These are phyloP conservation scores for Frankliniella fusca DNA, from an alignment of 2,888 invertebrate species.

Conservation along the genomic window DNA sequence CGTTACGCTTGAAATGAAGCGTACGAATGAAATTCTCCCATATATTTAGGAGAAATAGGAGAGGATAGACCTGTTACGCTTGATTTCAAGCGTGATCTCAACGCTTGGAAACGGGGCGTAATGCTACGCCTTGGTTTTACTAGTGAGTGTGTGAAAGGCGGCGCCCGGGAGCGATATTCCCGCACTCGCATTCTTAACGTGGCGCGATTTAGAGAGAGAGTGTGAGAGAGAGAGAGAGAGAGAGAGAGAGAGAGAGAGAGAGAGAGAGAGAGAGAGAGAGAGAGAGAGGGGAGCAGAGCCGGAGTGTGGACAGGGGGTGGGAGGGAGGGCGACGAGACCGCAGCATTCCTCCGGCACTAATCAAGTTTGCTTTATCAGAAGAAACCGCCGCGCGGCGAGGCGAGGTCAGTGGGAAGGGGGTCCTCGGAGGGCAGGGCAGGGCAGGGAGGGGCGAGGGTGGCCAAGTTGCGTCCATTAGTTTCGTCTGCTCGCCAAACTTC, in stretches of 20 bases:
- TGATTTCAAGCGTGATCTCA: too few relatives aligned
- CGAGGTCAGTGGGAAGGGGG: background rate
- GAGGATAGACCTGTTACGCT: too few relatives aligned
- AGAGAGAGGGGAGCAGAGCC: background rate
- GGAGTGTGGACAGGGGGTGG: background rate
- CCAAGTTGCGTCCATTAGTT: slow-evolving; percentile 1
- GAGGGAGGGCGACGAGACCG: background rate
- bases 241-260: background rate
- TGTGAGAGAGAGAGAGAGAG: background rate
- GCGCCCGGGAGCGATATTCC: too few relatives aligned
- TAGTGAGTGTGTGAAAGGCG: too few relatives aligned
- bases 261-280: background rate
- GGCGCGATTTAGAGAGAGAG: too few relatives aligned
- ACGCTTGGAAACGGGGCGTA: too few relatives aligned
- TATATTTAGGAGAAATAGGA: too few relatives aligned
- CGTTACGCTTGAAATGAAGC: too few relatives aligned
- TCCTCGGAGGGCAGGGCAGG: background rate
- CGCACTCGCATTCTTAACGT: too few relatives aligned
- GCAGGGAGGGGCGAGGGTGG: background rate
- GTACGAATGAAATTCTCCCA: too few relatives aligned
- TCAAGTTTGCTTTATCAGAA: slow-evolving; percentile 25
- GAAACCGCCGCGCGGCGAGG: background rate
- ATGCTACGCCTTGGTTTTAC: too few relatives aligned
- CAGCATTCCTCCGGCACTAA: slow-evolving; percentile 19
- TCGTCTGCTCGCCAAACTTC: slow-evolving; percentile 1